Base-by-base conservation (phyloP, 2,113 vertebrate genomes). In the Neogobius melanostomus region DNA sequence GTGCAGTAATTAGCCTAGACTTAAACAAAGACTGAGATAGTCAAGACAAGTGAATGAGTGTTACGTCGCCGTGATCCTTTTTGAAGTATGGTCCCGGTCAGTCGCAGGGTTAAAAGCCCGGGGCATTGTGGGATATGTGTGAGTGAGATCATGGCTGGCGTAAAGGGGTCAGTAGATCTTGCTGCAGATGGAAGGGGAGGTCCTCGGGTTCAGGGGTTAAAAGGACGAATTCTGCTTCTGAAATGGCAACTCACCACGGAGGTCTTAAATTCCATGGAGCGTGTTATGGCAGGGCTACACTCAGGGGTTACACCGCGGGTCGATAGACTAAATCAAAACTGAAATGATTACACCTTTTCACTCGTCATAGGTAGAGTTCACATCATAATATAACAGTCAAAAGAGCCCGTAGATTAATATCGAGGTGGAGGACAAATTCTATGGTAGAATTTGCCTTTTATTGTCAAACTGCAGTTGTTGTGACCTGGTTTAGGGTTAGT, bases 161-260 rank as follows among this genome's bases (percentile, higher is more conserved):
- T 71, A 68, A 76, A 56, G 17, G 60, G 67, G 76, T 54, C 71
- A 54, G 28, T 51, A 71, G 65, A 80, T 79, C 81, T 68, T 67
- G 53, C 43, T 69, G 53, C 28, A 78, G 60, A 66, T 42, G 56
- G 47, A 36, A 75, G 66, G 28, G 59, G 75, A 75, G 57, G 61
- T 47, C 62, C 64, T 70, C 64, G 17, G 46, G 65, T 71, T 68
- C 53, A 71, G 42, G 59, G 81, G 74, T 76, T 69, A 68, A 85
- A 77, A 64, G 71, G 64, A 76, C 53, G 73, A 66, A 62, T 45
- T 61, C 21, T 66, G 61, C 69, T 68, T 72, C 77, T 83, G 72
- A 76, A 80, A 67, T 64, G 44, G 17, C 54, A 59, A 64, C 74
- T 76, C 72, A 54, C 54, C 12, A 17, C 17, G 42, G 48, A 2